A percentile compares a stretch with the other conserved stretches of the same genome.
Evolutionary conservation across 2,113 vertebrate species (phyloP).

Genomic region (Vidua chalybeata): DNA sequence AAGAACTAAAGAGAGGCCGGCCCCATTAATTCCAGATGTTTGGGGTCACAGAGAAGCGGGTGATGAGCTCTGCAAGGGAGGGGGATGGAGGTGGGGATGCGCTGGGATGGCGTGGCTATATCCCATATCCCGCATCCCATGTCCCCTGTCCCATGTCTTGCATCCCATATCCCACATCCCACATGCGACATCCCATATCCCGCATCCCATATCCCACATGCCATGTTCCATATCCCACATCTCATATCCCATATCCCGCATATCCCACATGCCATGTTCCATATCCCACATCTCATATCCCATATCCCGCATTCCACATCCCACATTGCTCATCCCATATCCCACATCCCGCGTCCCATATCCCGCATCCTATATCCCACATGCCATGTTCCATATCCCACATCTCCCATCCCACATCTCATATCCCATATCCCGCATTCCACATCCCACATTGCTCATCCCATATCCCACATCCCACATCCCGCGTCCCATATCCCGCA

Average conservation of each 20-base stretch:
- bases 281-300: fast-evolving
- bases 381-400: neutral
- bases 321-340: fast-evolving
- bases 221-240: too few species aligned
- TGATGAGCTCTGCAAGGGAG: neutral
- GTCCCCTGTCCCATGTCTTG: fast-evolving
- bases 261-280: fast-evolving
- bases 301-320: fast-evolving
- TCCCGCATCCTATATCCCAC: too few species aligned
- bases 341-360: fast-evolving
- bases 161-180: too few species aligned
- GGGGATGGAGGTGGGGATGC: fast-evolving
- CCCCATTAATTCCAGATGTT: fast-evolving
- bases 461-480: fast-evolving
- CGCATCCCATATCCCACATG: fast-evolving
- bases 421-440: fast-evolving
- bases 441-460: fast-evolving
- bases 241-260: fast-evolving
- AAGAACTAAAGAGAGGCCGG: too few species aligned
- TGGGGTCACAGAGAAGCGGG: fast-evolving
- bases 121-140: too few species aligned
- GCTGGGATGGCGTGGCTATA: fast-evolving
- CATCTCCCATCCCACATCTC: neutral
- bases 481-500: too few species aligned
- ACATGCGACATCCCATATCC: too few species aligned